phyloP scores from a whole-genome alignment of 2,113 vertebrate genomes.

The Burhinus bistriatus region DNA sequence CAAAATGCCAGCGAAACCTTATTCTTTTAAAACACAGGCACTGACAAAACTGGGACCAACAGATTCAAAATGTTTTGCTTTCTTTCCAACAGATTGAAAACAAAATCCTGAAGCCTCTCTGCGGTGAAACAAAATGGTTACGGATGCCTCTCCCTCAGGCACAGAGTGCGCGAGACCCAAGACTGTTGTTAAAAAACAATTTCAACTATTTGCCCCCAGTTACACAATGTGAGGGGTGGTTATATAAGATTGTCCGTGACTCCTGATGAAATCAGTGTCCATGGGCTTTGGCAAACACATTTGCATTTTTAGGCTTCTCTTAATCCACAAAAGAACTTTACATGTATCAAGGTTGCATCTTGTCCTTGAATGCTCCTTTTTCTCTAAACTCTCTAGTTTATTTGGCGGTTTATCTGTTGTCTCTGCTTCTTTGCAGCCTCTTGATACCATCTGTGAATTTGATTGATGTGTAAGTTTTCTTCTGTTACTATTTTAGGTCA shows the following conservation, averaged over 20 bases:
- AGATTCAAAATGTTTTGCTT: background rate
- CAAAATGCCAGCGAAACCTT: background rate
- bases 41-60: background rate
- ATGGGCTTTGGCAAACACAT: background rate
- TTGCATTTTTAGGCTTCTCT: background rate
- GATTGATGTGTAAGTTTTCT: background rate
- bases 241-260: background rate
- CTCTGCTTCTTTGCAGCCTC: background rate
- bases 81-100: background rate
- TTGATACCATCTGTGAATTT: conserved; percentile 7
- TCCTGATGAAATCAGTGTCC: background rate
- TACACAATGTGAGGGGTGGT: rapidly evolving
- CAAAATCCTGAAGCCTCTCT: background rate
- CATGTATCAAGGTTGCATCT: background rate
- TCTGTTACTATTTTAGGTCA: background rate
- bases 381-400: background rate
- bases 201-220: background rate
- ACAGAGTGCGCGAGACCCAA: rapidly evolving
- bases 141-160: background rate
- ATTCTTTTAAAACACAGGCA: background rate
- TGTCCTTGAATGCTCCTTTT: background rate
- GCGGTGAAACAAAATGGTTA: background rate
- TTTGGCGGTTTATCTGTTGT: background rate
- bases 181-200: background rate
- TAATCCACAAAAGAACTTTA: background rate